These are phyloP conservation scores for Parascotia fuliginaria DNA, from an alignment of 2,888 invertebrate genomes.

Conservation along the genomic window DNA sequence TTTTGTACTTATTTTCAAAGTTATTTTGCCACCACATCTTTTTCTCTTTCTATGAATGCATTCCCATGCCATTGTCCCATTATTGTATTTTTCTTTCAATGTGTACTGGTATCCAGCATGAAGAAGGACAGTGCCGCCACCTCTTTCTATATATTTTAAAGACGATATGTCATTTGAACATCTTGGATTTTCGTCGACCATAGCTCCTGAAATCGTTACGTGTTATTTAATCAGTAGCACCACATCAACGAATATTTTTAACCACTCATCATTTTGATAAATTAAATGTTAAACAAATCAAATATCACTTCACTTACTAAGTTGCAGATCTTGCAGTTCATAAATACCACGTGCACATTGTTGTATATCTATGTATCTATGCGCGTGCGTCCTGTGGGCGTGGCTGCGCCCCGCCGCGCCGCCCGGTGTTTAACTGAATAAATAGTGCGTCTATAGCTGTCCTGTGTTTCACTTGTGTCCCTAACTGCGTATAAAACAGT, in stretches of 20 bases:
- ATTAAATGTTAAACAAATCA: slow-evolving; percentile 3
- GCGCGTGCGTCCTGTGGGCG: no score
- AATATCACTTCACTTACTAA: not conserved
- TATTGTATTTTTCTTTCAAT: slow-evolving; percentile 19
- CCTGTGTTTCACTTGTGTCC: no score
- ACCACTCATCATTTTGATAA: slow-evolving; percentile 8
- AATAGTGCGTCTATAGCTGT: no score
- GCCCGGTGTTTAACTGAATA: no score
- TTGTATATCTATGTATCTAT: no score
- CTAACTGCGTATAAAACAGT: no score
- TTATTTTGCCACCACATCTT: slow-evolving; percentile 19
- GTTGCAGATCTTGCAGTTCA: slow-evolving; percentile 6
- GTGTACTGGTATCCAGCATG: slow-evolving; percentile 12
- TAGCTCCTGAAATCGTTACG: slow-evolving; percentile 10
- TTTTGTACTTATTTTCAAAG: slow-evolving; percentile 17
- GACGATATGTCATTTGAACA: slow-evolving; percentile 10
- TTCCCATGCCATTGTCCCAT: slow-evolving; percentile 17
- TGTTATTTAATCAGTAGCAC: slow-evolving; percentile 5
- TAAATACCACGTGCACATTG: slow-evolving; percentile 11
- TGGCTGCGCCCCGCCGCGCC: no score
- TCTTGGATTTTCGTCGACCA: slow-evolving; percentile 9
- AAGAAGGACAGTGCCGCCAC: slow-evolving; percentile 13
- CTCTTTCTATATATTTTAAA: slow-evolving; percentile 16
- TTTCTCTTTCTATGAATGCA: slow-evolving; percentile 19
- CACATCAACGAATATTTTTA: slow-evolving; percentile 6